Percentiles rank a stretch among this genome's conserved stretches.
Conservation (phyloP, 2,888 invertebrate species). For the Meta bourneti region DNA sequence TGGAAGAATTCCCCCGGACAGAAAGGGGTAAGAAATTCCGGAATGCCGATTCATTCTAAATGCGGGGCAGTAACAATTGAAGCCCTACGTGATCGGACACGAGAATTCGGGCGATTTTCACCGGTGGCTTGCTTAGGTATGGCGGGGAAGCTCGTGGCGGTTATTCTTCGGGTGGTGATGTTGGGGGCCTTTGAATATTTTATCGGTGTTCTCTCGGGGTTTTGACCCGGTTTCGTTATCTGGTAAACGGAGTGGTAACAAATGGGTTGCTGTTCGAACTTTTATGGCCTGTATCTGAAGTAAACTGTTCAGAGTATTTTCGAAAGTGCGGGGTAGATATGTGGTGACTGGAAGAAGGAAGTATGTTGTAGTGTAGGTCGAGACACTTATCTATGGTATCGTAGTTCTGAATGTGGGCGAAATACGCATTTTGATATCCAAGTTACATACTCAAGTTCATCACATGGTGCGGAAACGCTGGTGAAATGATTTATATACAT, state of each 20-base stretch:
- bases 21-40: neutral
- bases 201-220: neutral
- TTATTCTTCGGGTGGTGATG: neutral
- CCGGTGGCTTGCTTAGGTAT: too few species aligned
- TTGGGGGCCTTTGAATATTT: neutral
- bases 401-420: too few species aligned
- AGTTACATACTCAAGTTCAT: too few species aligned
- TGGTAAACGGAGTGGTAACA: neutral
- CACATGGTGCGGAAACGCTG: too few species aligned
- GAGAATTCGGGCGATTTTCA: neutral
- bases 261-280: neutral
- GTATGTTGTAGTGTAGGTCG: too few species aligned
- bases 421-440: too few species aligned
- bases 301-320: neutral
- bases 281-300: neutral
- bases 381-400: too few species aligned
- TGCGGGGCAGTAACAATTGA: conserved; percentile 29
- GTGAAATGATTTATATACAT: too few species aligned
- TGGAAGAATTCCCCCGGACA: conserved; percentile 6
- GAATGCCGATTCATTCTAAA: conserved; percentile 29
- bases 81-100: conserved; percentile 2
- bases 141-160: neutral
- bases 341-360: too few species aligned
- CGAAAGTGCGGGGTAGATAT: neutral
- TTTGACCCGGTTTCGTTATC: neutral